These are phyloP conservation scores for Caenorhabditis sp. DNA, from an alignment of 2,888 invertebrate species.

Conservation along the genomic window DNA sequence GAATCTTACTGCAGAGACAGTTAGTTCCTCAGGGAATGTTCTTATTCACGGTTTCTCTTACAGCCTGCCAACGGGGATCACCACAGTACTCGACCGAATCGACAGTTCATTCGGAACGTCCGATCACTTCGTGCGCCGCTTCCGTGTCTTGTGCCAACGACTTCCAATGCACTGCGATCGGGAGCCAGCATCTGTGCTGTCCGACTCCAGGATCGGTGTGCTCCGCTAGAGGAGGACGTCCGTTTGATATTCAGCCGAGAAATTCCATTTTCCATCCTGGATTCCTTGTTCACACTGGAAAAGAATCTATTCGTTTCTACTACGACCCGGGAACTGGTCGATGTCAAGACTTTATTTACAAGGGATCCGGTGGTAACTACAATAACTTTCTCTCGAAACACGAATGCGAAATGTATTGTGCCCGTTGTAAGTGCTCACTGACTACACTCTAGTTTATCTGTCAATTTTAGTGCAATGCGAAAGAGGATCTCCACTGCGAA, in stretches of 20 bases:
- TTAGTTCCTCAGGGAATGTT: slow-evolving; percentile 33
- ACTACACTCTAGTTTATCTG: not conserved
- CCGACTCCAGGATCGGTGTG: slow-evolving; percentile 69
- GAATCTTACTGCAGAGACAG: slow-evolving; percentile 71
- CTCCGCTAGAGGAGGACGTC: slow-evolving; percentile 66
- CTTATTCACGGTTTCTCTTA: slow-evolving; percentile 5
- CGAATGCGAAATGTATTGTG: slow-evolving; percentile 73
- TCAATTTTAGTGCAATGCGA: slow-evolving; percentile 71
- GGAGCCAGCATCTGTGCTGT: slow-evolving; percentile 71
- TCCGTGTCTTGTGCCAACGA: slow-evolving; percentile 65
- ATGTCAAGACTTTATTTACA: slow-evolving; percentile 65
- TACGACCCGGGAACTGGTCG: slow-evolving; percentile 66
- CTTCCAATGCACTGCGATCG: slow-evolving; percentile 70
- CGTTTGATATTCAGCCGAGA: slow-evolving; percentile 65
- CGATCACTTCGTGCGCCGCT: slow-evolving; percentile 67
- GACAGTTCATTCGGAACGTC: slow-evolving; percentile 63
- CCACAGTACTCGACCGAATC: slow-evolving; percentile 69
- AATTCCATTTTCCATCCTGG: slow-evolving; percentile 65
- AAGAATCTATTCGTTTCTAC: slow-evolving; percentile 68
- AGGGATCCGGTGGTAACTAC: slow-evolving; percentile 73
- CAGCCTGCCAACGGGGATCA: slow-evolving; percentile 70
- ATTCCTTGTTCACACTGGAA: slow-evolving; percentile 63
- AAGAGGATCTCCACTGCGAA: slow-evolving; percentile 66
- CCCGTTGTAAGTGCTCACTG: slow-evolving; percentile 47
- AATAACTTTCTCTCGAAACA: slow-evolving; percentile 72